Conservation (phyloP, 2,797 vertebrate genomes). For the Limosa lapponica region DNA sequence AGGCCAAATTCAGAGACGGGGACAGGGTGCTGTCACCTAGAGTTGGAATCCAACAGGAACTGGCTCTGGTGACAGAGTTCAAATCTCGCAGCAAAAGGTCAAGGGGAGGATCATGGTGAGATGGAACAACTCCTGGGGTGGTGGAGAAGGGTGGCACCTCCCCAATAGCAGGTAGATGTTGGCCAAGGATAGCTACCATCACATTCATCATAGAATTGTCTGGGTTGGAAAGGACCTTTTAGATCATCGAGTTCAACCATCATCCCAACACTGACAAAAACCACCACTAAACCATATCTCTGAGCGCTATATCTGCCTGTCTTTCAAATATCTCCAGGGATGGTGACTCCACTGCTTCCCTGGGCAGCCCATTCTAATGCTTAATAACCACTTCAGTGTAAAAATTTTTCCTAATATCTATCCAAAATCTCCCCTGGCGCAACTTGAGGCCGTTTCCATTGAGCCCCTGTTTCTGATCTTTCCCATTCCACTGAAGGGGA, state of each 20-base stretch:
- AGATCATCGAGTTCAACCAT: too few relatives aligned
- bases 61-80: neutral
- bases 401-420: too few relatives aligned
- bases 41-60: neutral
- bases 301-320: too few relatives aligned
- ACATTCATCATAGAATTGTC: too few relatives aligned
- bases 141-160: neutral
- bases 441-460: neutral
- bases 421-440: too few relatives aligned
- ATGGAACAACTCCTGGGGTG: neutral
- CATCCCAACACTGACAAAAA: too few relatives aligned
- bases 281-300: too few relatives aligned
- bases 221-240: too few relatives aligned
- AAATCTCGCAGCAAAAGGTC: neutral
- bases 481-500: neutral
- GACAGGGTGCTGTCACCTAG: fast-evolving
- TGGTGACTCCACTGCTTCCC: too few relatives aligned
- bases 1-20: neutral
- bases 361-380: too few relatives aligned
- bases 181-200: neutral
- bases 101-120: neutral
- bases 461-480: neutral
- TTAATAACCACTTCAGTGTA: too few relatives aligned
- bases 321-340: too few relatives aligned
- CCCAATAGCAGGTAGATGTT: fast-evolving